Evolutionary conservation across 2,888 invertebrate genomes (phyloP), one percentile per base, ranked within the genome.

Genomic region (Stegophylla sp.): DNA sequence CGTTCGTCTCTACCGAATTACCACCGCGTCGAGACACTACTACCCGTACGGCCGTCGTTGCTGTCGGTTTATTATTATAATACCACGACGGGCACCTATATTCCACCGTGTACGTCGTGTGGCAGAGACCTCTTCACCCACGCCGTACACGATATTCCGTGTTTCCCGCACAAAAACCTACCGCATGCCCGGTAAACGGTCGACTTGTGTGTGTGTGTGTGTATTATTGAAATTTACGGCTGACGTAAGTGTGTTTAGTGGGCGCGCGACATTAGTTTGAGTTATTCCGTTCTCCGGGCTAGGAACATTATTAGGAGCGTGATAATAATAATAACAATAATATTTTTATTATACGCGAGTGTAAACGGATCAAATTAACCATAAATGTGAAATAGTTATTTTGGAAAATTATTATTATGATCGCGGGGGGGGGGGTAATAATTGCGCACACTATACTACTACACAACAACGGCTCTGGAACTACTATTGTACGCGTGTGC

Each of bases 201-300:
- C 28, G 61, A 28, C 48, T 3, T 34, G 34, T 34, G 34, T 34
- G 34, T 34, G 34, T 34, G 34, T 34, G 34, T 34, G 73, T 45
- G 59, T 73, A 61, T 59, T 73, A 73, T 73, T 61, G 59, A 73
- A 73, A 73, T 73, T 73, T 73, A 73, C 59, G 17, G 45, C 59
- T 20, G 3, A 28, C 0, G 13, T 20, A 13, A 45, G 59, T 26
- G 73, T n/a, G 59, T 45, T 59, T 61, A 28, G 66, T 76, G 66
- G 76, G 76, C 76, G 66, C 76, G 66, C 20, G 41, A 76, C 41
- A 43, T 76, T 43, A 66, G 43, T 66, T 66, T 75, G 63, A 75
- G 13, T 63, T 75, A 63, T 56, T 23, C 43, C 15, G 51, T 43
- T 41, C n/a, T 23, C 23, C 45, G 34, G 28, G 48, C 63, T 51